Base-by-base conservation (phyloP, 2,888 invertebrate species). In the Leptinotarsa rubiginosa region DNA sequence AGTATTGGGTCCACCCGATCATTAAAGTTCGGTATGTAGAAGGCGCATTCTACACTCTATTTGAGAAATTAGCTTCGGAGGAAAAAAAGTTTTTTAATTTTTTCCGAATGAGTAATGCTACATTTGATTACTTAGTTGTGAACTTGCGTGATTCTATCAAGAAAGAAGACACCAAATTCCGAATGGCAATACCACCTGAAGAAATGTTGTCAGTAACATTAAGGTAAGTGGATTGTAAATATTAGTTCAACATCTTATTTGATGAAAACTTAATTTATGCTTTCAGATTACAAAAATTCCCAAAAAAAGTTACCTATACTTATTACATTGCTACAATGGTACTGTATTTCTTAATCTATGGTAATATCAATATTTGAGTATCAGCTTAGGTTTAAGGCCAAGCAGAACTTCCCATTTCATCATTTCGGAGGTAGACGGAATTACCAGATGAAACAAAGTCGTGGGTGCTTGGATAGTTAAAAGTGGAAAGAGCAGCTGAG, bases 151-250 rank as follows among this genome's bases (percentile, higher is more conserved):
- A 54, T 54, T 18, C 16, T 10, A 54, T 54, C 15, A 54, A 15
- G 16, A 15, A 16, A 10, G n/a, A 54, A 54, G n/a, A 54, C 18
- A 54, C 18, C 18, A 16, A 54, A 10, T 16, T 54, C 15, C 15
- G 54, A 54, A 16, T n/a, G 15, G 16, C n/a, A 15, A 54, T 54
- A n/a, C 54, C 54, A 54, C 54, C 54, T 54, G 54, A 54, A 69
- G 69, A 69, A 69, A 69, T 69, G 69, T 31, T 69, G 20, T 52
- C 69, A 20, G 52, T 69, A 31, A 69, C 59, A 59, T 41, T 69
- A 56, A 56, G 69, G 69, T 69, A 69, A 69, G 62, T 54, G 25
- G 25, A 25, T 25, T 25, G 25, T 25, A 25, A 25, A 25, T 25
- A 25, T 25, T 25, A 25, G 25, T 25, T 25, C 25, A 25, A 25